A percentile compares a stretch with the other conserved stretches of the same genome.
Evolutionary conservation across 2,888 invertebrate species (phyloP).

Genomic region (Drosophila setosimentum): DNA sequence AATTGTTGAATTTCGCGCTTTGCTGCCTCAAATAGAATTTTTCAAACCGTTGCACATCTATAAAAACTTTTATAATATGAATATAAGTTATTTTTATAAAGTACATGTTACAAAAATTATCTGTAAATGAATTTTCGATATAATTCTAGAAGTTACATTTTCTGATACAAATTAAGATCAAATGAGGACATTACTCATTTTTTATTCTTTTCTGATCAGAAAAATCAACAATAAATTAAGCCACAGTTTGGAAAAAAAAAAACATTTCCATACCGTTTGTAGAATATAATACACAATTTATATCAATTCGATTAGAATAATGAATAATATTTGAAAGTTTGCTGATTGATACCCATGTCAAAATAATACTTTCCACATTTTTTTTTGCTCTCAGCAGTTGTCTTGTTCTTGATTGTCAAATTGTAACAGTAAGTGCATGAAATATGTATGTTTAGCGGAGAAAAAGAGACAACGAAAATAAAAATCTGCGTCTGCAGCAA

Average conservation of each 20-base stretch:
- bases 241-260: too few relatives aligned
- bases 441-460: background rate
- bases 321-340: background rate
- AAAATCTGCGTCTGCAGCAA: background rate
- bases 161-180: background rate
- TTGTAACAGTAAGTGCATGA: background rate
- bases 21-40: conserved; percentile 45
- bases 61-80: conserved; percentile 10
- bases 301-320: background rate
- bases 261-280: too few relatives aligned
- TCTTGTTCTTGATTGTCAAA: background rate
- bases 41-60: conserved; percentile 45
- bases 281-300: too few relatives aligned
- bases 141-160: background rate
- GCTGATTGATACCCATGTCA: background rate
- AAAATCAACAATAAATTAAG: too few relatives aligned
- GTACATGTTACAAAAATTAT: background rate
- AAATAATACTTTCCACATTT: background rate
- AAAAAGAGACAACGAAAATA: background rate
- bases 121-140: background rate
- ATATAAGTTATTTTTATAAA: conserved; percentile 1
- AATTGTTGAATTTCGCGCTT: conserved; percentile 22
- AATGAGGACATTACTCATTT: background rate
- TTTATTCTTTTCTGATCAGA: too few relatives aligned
- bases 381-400: background rate